Base-by-base conservation (phyloP, 2,888 invertebrate species). In the Leucophora obtusa region DNA sequence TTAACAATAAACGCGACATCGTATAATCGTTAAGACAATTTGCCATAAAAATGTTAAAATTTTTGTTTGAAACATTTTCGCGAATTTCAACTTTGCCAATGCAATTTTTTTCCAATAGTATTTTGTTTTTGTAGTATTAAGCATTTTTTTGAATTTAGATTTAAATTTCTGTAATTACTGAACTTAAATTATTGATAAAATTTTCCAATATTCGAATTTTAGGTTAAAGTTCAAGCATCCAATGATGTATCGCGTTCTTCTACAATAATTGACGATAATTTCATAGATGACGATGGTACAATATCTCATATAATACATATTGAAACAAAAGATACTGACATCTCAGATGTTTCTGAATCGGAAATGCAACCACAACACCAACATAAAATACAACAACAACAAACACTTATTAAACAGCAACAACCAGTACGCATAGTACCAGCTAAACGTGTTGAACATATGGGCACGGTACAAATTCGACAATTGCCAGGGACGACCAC, bases 381-480 rank as follows among this genome's bases (percentile, higher is more conserved):
- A 18, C 65, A 59, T 9, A 74, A 38, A 82, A 84, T 68, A 21
- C 74, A 33, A 51, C 82, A 21, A 28, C 60, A 72, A 51, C 82
- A 81, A 50, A 75, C 77, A 2, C 17, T 80, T 28, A 76, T 76
- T 17, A 80, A 72, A 63, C n/a, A 15, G 9, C n/a, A 43, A 8
- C 28, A 75, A 28, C 79, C 54, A 68, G 84, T 35, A n/a, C 85
- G 56, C 43, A 83, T 58, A 69, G 82, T 83, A 70, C 86, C 75
- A 15, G 81, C 84, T n/a, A 84, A 82, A 76, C 85, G 88, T 24
- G 87, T 87, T 5, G 83, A 84, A 14, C 87, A 87, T 60, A 86
- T 87, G 50, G 86, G 86, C 24, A 83, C 88, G 5, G 86, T 88
- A 15, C 82, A 80, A 81, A 66, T 82, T 33, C 82, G 79, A 50